These are phyloP conservation scores for Cyphomyrus plagiostoma DNA, from an alignment of 2,113 vertebrate species.

Conservation along the genomic window DNA sequence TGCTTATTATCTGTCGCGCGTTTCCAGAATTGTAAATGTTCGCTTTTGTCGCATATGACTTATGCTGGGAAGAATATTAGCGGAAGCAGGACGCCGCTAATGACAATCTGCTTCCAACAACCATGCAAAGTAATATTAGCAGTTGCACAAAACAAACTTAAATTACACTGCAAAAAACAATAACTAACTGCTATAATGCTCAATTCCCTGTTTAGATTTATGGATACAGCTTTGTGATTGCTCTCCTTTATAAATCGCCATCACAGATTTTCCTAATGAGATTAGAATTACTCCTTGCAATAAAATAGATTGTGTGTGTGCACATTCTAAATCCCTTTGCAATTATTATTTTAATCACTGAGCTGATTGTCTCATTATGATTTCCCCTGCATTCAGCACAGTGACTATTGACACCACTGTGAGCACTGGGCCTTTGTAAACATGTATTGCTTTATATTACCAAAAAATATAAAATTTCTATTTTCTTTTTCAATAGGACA, in stretches of 20 bases:
- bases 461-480: background rate
- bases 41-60: background rate
- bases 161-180: conserved; percentile 17
- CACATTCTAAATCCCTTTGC: conserved; percentile 49
- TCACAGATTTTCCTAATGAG: conserved; percentile 58
- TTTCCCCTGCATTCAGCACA: conserved; percentile 45
- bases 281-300: conserved; percentile 55
- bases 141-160: conserved; percentile 12
- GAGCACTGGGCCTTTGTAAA: conserved; percentile 41
- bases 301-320: conserved; percentile 54
- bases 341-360: conserved; percentile 65
- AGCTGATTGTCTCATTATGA: conserved; percentile 60
- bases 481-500: background rate
- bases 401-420: conserved; percentile 36
- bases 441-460: conserved; percentile 3
- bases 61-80: background rate
- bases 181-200: conserved; percentile 1
- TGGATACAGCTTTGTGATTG: conserved; percentile 24
- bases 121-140: background rate
- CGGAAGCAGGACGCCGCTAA: background rate
- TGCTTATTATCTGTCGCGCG: background rate
- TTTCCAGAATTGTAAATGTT: background rate
- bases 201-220: conserved; percentile 26
- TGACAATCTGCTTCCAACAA: background rate
- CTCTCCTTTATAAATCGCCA: conserved; percentile 47